Percentiles rank a stretch among this genome's conserved stretches.
These are phyloP conservation scores for Poecilia velifera DNA, from an alignment of 2,797 vertebrate species.

Conservation along the genomic window DNA sequence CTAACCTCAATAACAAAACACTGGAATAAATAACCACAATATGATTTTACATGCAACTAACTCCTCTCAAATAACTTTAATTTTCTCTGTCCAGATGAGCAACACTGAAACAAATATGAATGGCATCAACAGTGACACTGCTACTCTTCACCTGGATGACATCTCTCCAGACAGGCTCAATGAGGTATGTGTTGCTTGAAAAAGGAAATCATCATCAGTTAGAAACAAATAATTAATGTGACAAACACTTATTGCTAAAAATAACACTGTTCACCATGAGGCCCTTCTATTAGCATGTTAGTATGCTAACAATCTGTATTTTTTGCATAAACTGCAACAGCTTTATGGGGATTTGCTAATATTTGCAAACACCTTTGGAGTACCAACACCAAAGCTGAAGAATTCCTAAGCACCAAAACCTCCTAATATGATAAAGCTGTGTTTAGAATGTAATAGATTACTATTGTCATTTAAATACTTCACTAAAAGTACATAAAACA, in stretches of 20 bases:
- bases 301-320: not conserved
- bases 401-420: not conserved
- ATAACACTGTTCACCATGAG: not conserved
- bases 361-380: not conserved
- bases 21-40: not conserved
- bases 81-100: slow-evolving; percentile 37
- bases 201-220: not conserved
- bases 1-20: not conserved
- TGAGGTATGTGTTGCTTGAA: slow-evolving; percentile 43
- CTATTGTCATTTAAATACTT: not conserved
- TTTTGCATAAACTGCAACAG: not conserved
- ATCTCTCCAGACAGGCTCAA: slow-evolving; percentile 37
- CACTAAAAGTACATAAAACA: no score
- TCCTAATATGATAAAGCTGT: not conserved
- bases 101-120: not conserved
- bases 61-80: not conserved
- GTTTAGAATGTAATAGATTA: not conserved
- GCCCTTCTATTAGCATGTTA: not conserved
- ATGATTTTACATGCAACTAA: not conserved
- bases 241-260: not conserved
- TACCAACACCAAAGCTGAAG: not conserved
- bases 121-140: not conserved
- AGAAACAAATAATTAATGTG: not conserved
- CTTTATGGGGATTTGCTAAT: not conserved
- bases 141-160: slow-evolving; percentile 17